These are phyloP conservation scores for Acrocephalus kingi DNA, from an alignment of 2,113 vertebrate species.

Conservation along the genomic window DNA sequence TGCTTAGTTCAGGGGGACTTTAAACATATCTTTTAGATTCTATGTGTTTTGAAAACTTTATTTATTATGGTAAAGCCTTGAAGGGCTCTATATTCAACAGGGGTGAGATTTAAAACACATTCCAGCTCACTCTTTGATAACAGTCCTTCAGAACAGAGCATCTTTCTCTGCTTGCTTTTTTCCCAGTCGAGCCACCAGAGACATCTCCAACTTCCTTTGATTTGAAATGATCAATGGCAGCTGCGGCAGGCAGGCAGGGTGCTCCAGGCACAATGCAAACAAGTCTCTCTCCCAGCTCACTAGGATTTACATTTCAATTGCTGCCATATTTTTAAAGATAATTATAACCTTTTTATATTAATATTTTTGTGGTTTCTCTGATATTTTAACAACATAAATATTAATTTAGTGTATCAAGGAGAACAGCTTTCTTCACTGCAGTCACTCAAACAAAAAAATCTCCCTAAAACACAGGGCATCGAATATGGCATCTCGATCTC, in stretches of 20 bases:
- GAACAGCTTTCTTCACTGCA: constrained; percentile 33
- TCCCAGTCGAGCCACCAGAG: constrained; percentile 57
- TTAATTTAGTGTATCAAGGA: constrained; percentile 74
- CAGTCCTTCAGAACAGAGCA: constrained; percentile 65
- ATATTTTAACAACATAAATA: constrained; percentile 79
- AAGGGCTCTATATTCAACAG: constrained; percentile 62
- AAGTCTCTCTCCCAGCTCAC: constrained; percentile 52
- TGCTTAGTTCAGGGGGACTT: constrained; percentile 49
- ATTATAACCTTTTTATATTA: constrained; percentile 79
- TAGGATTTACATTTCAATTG: constrained; percentile 81
- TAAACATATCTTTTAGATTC: constrained; percentile 41
- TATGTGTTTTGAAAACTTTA: constrained; percentile 72
- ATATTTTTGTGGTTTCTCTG: constrained; percentile 71
- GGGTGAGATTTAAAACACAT: constrained; percentile 65
- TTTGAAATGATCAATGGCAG: constrained; percentile 78
- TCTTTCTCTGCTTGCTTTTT: constrained; percentile 55
- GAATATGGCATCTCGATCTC: not conserved
- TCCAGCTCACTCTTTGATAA: constrained; percentile 61
- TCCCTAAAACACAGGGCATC: constrained; percentile 12
- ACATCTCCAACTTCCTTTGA: constrained; percentile 72
- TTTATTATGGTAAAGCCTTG: constrained; percentile 67
- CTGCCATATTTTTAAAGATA: constrained; percentile 74
- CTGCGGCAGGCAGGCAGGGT: constrained; percentile 61
- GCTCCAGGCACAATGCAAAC: constrained; percentile 70
- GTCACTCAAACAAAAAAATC: not conserved